phyloP scores from a whole-genome alignment of 2,888 invertebrate genomes.

The Celastrina argiolus region DNA sequence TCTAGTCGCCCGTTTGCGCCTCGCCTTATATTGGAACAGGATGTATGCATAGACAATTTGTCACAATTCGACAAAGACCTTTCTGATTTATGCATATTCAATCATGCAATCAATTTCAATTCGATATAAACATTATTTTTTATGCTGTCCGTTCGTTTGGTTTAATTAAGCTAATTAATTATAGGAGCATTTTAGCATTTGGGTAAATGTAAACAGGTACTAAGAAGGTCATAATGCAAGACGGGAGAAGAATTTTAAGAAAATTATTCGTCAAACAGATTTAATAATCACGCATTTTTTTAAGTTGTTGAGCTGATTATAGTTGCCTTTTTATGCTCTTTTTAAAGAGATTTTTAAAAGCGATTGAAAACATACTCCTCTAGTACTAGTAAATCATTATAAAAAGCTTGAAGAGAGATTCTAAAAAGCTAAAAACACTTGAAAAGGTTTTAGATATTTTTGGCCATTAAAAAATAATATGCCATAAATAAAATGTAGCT shows the following conservation, averaged over 20 bases:
- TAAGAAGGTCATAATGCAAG: constrained; percentile 4
- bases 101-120: constrained; percentile 16
- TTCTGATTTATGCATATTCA: constrained; percentile 20
- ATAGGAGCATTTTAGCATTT: background rate
- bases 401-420: too few species aligned
- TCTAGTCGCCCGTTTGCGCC: too few species aligned
- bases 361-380: too few species aligned
- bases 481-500: too few species aligned
- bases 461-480: too few species aligned
- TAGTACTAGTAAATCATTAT: too few species aligned
- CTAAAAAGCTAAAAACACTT: too few species aligned
- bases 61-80: constrained; percentile 8
- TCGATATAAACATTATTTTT: constrained; percentile 15
- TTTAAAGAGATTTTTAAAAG: too few species aligned
- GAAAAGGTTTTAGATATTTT: too few species aligned
- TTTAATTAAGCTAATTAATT: constrained; percentile 10
- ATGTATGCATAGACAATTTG: constrained; percentile 17
- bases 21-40: background rate
- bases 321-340: too few species aligned
- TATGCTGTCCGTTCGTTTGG: constrained; percentile 5
- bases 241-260: background rate
- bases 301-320: too few species aligned
- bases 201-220: background rate
- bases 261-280: background rate
- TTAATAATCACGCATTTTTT: background rate